phyloP scores from a whole-genome alignment of 2,888 invertebrate species.

The Allophyes oxyacanthae region DNA sequence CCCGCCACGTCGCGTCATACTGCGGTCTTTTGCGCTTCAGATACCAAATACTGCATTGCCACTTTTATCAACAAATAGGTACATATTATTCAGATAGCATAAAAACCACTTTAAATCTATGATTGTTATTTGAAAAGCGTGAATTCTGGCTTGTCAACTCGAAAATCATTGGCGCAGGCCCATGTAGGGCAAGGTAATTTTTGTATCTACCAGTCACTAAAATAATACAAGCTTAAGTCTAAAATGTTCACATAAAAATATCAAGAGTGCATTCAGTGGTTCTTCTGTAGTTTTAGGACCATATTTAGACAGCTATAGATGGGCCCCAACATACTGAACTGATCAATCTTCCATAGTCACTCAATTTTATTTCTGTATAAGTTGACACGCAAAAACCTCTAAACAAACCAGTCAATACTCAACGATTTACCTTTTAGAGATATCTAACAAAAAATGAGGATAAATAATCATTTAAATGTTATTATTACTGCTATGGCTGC shows the following conservation, averaged over 20 bases:
- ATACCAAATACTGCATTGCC: slow-evolving; percentile 82
- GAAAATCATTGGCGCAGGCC: slow-evolving; percentile 3
- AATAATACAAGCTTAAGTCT: slow-evolving; percentile 13
- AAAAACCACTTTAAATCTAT: slow-evolving; percentile 29
- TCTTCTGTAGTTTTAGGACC: slow-evolving; percentile 9
- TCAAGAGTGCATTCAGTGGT: slow-evolving; percentile 26
- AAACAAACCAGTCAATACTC: slow-evolving; percentile 11
- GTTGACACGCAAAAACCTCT: not conserved
- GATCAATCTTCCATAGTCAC: not conserved
- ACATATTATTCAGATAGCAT: slow-evolving; percentile 46
- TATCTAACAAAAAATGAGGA: slow-evolving; percentile 6
- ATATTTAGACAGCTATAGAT: not conserved
- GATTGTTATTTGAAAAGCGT: slow-evolving; percentile 30
- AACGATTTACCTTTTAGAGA: slow-evolving; percentile 5
- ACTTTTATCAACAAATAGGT: slow-evolving; percentile 73
- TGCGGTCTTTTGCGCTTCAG: slow-evolving; percentile 76
- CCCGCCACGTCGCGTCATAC: slow-evolving; percentile 78
- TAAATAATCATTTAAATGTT: not conserved
- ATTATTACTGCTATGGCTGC: not conserved
- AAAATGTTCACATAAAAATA: slow-evolving; percentile 1
- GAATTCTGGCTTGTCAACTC: slow-evolving; percentile 2
- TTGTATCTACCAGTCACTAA: not conserved
- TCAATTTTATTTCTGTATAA: slow-evolving; percentile 6
- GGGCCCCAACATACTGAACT: too few relatives aligned
- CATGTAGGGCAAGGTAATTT: too few relatives aligned